These are phyloP conservation scores for Anguilla japonica DNA, from an alignment of 2,113 vertebrate species.

Conservation along the genomic window DNA sequence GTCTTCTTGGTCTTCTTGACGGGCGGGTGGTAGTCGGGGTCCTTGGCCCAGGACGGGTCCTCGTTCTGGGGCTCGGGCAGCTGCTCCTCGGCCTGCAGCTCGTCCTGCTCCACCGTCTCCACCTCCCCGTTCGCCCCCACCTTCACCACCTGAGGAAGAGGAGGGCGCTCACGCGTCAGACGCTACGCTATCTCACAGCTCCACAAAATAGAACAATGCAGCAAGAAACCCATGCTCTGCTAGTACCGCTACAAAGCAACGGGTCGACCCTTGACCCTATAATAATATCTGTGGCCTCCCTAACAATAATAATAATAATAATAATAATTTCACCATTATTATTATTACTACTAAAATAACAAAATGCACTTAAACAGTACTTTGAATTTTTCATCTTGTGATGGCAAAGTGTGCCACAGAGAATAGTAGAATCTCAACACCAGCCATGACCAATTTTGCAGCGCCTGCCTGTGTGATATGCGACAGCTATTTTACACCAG, in stretches of 20 bases:
- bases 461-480: too few relatives aligned
- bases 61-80: conserved; percentile 69
- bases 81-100: conserved; percentile 69
- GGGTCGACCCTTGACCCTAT: too few relatives aligned
- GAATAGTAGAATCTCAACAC: too few relatives aligned
- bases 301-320: too few relatives aligned
- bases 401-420: too few relatives aligned
- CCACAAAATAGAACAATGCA: not conserved
- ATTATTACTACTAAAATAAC: too few relatives aligned
- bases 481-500: too few relatives aligned
- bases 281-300: too few relatives aligned
- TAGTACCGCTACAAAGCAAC: not conserved
- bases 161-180: not conserved
- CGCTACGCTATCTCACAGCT: not conserved
- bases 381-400: too few relatives aligned
- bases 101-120: conserved; percentile 93
- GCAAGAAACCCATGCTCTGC: not conserved
- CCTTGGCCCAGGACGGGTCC: conserved; percentile 87
- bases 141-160: conserved; percentile 81
- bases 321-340: too few relatives aligned
- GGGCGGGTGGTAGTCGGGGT: conserved; percentile 93
- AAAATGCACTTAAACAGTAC: too few relatives aligned
- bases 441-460: too few relatives aligned
- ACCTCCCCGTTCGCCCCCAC: conserved; percentile 96
- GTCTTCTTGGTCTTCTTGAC: conserved; percentile 86